A percentile compares a stretch with the other conserved stretches of the same genome.
Conservation (phyloP, 1,140 invertebrate genomes). For the Tetragonula clypearis region DNA sequence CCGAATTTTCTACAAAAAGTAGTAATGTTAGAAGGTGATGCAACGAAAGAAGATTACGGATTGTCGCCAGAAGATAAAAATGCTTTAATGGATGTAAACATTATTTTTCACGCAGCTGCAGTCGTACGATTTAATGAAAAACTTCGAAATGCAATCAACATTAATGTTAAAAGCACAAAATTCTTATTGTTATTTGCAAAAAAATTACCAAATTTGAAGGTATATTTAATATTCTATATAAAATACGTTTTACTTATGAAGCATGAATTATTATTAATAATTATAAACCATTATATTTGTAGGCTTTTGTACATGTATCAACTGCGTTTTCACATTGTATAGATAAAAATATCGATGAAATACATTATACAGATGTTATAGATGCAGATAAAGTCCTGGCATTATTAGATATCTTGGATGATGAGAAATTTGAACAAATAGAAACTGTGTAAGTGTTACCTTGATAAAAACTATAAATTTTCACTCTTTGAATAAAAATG, state of each 20-base stretch:
- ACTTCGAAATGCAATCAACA: conserved; percentile 84
- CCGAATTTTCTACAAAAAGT: conserved; percentile 82
- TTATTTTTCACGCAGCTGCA: conserved; percentile 95
- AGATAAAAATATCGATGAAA: conserved; percentile 84
- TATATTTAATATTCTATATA: conserved; percentile 64
- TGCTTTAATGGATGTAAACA: conserved; percentile 80
- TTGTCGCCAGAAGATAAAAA: conserved; percentile 81
- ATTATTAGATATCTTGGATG: conserved; percentile 76
- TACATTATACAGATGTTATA: conserved; percentile 81
- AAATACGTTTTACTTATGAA: neutral
- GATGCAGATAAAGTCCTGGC: conserved; percentile 79
- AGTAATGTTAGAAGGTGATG: conserved; percentile 84
- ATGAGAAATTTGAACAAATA: conserved; percentile 73
- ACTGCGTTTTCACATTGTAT: conserved; percentile 88
- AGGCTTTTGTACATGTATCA: conserved; percentile 82
- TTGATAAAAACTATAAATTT: neutral
- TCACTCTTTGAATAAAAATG: neutral
- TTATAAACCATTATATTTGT: neutral
- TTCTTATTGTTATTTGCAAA: conserved; percentile 84
- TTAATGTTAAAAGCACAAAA: conserved; percentile 85
- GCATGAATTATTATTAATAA: conserved; percentile 45
- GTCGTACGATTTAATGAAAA: conserved; percentile 94
- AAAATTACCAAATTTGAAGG: conserved; percentile 86
- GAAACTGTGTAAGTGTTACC: conserved; percentile 76
- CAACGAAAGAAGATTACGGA: conserved; percentile 82